phyloP scores from a whole-genome alignment of 2,888 invertebrate species.

The Caenorhabditis japonica region DNA sequence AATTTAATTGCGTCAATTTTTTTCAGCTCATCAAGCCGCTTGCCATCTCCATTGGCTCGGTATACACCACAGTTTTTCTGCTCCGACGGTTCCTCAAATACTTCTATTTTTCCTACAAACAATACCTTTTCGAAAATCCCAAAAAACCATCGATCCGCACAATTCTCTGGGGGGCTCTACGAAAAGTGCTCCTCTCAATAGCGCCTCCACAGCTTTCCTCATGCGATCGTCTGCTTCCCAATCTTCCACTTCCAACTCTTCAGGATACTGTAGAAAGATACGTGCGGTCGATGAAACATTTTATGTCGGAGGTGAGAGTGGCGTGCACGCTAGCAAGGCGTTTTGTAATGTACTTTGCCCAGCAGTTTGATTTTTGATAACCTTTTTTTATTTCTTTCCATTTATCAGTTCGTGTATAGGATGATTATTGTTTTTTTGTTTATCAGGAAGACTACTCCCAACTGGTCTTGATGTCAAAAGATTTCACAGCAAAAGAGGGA shows the following conservation, averaged over 20 bases:
- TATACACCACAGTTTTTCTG: conserved; percentile 19
- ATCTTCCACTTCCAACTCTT: conserved; percentile 65
- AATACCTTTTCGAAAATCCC: conserved; percentile 69
- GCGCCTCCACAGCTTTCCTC: conserved; percentile 66
- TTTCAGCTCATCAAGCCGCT: conserved; percentile 11
- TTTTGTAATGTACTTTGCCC: too few species aligned
- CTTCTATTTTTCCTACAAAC: conserved; percentile 73
- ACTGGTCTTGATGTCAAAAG: conserved; percentile 40
- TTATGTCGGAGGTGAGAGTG: conserved; percentile 62
- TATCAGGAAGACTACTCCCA: conserved; percentile 59
- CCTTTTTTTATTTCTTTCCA: too few species aligned
- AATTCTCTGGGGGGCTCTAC: conserved; percentile 69
- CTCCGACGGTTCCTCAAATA: conserved; percentile 59
- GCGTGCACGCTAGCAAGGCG: too few species aligned
- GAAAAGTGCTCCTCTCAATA: conserved; percentile 55
- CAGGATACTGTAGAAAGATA: conserved; percentile 67
- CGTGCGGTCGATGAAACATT: conserved; percentile 63
- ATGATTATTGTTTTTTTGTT: conserved; percentile 21
- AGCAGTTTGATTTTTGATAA: too few species aligned
- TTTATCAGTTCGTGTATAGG: too few species aligned
- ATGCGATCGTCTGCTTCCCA: conserved; percentile 68
- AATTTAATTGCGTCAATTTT: too few species aligned
- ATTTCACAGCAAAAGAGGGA: conserved; percentile 65
- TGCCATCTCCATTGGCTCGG: conserved; percentile 18
- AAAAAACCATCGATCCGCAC: conserved; percentile 70